phyloP scores from a whole-genome alignment of 2,113 vertebrate genomes.

The Ascaphus truei region DNA sequence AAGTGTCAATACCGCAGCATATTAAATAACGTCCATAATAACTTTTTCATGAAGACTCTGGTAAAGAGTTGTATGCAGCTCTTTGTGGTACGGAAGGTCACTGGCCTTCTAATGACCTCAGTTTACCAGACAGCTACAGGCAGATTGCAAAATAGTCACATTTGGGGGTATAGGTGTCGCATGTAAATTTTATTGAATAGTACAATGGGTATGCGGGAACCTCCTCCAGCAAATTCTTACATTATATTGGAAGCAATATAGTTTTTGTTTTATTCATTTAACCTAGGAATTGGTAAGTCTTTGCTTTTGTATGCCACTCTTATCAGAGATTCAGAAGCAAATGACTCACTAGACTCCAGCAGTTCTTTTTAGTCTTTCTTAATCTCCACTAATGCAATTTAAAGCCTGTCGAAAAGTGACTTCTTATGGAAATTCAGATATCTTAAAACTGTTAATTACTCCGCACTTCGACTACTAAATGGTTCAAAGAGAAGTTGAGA shows the following conservation, averaged over 20 bases:
- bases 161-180: slow-evolving; percentile 10
- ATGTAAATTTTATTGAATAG: slow-evolving; percentile 14
- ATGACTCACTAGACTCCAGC: slow-evolving; percentile 9
- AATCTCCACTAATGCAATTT: slow-evolving; percentile 33
- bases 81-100: too few species aligned
- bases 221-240: background rate
- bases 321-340: background rate
- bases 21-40: too few species aligned
- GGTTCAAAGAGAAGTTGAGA: slow-evolving; percentile 8
- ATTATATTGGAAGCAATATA: slow-evolving; percentile 18
- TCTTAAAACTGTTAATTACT: slow-evolving; percentile 30
- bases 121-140: slow-evolving; percentile 7
- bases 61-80: too few species aligned
- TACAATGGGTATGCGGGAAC: slow-evolving; percentile 16
- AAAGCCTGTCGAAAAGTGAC: slow-evolving; percentile 28
- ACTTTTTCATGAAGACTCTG: too few species aligned
- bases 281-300: background rate
- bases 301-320: slow-evolving; percentile 8
- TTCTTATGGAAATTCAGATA: slow-evolving; percentile 26
- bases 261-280: too few species aligned
- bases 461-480: slow-evolving; percentile 15
- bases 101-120: slow-evolving; percentile 17
- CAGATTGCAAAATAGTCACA: slow-evolving; percentile 8
- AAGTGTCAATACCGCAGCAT: too few species aligned
- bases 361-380: slow-evolving; percentile 22